Evolutionary conservation across 1,140 invertebrate genomes (phyloP).

Genomic region (Chironomus striatipennis): DNA sequence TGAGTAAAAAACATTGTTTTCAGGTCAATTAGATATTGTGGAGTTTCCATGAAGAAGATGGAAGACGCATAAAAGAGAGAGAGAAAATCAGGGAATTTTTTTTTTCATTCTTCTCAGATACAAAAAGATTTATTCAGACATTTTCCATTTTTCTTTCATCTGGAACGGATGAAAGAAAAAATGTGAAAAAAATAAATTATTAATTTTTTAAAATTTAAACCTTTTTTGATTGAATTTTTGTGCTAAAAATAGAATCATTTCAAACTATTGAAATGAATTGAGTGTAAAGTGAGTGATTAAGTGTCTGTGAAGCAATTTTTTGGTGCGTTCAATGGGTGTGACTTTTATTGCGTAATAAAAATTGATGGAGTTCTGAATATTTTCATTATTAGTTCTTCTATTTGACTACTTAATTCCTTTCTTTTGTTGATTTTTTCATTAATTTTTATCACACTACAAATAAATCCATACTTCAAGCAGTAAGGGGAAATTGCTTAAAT

Average conservation of each 20-base stretch:
- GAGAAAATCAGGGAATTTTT: constrained; percentile 16
- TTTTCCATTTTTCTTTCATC: constrained; percentile 24
- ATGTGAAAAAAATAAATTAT: neutral
- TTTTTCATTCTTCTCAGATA: neutral
- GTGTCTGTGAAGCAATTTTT: neutral
- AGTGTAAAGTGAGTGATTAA: constrained; percentile 27
- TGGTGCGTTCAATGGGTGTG: neutral
- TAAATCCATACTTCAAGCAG: neutral
- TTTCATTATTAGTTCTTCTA: neutral
- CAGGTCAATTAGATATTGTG: neutral
- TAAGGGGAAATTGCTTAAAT: no score
- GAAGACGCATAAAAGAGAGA: neutral
- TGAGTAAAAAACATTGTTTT: neutral
- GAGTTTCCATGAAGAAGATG: neutral
- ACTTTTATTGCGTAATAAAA: constrained; percentile 23
- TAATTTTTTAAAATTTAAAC: neutral
- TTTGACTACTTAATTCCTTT: neutral
- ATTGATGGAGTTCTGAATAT: neutral
- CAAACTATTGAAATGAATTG: neutral
- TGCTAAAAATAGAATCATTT: constrained; percentile 4
- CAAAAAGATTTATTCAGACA: neutral
- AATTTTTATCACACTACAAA: neutral
- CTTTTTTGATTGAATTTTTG: neutral
- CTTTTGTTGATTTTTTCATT: neutral
- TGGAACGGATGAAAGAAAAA: constrained; percentile 19